A percentile compares a stretch with the other conserved stretches of the same genome.
phyloP scores from a whole-genome alignment of 2,888 invertebrate species.

The Aphidoletes aphidimyza region DNA sequence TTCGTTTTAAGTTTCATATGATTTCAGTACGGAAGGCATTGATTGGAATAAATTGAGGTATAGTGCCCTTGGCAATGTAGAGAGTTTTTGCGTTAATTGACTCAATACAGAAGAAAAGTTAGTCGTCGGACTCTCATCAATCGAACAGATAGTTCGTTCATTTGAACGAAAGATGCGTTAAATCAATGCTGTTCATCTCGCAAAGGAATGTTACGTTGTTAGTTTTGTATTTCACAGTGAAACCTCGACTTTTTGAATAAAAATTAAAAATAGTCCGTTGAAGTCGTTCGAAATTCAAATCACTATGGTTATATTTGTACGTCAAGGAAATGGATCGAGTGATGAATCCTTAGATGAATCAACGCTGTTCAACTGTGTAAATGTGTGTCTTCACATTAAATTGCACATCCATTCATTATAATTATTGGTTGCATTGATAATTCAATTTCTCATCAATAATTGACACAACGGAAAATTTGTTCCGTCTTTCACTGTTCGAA shows the following conservation, averaged over 20 bases:
- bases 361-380: too few relatives aligned
- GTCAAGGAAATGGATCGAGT: too few relatives aligned
- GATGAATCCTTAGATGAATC: too few relatives aligned
- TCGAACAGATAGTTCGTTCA: neutral
- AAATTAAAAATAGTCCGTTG: too few relatives aligned
- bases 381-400: slow-evolving; percentile 15
- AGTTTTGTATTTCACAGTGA: too few relatives aligned
- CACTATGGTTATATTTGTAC: too few relatives aligned
- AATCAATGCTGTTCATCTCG: too few relatives aligned
- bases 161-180: too few relatives aligned
- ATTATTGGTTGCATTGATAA: slow-evolving; percentile 38
- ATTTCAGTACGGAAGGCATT: slow-evolving; percentile 8
- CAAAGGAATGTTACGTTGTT: too few relatives aligned
- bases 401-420: neutral
- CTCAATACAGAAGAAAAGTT: neutral
- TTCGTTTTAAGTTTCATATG: neutral
- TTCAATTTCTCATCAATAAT: slow-evolving; percentile 17
- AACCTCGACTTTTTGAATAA: too few relatives aligned
- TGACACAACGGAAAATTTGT: neutral
- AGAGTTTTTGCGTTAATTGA: slow-evolving; percentile 46
- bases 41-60: neutral
- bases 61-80: slow-evolving; percentile 47
- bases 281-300: too few relatives aligned
- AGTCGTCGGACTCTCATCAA: neutral
- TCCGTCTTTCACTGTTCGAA: neutral